Conservation (phyloP, 2,888 invertebrate species). For the Hipparchia sbordonii region DNA sequence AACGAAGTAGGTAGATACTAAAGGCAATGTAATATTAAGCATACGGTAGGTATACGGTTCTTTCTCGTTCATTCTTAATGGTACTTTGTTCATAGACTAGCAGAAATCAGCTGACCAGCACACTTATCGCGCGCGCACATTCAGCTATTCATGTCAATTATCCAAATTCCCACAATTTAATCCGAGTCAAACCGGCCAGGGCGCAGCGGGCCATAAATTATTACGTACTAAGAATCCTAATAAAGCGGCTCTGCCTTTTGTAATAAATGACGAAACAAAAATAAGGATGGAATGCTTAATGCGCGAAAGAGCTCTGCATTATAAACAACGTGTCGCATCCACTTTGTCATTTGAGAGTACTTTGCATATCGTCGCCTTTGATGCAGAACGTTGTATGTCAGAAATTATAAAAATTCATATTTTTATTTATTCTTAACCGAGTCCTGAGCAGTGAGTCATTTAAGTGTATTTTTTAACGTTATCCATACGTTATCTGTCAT, state of each 20-base stretch:
- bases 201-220: constrained; percentile 62
- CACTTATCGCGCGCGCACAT: constrained; percentile 42
- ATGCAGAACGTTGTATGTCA: constrained; percentile 15
- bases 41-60: too few relatives aligned
- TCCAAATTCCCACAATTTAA: constrained; percentile 63
- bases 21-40: too few relatives aligned
- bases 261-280: constrained; percentile 77
- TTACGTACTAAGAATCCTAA: constrained; percentile 75
- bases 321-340: constrained; percentile 46
- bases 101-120: constrained; percentile 48
- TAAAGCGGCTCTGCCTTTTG: constrained; percentile 71
- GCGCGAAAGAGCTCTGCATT: constrained; percentile 51
- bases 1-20: too few relatives aligned
- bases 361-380: constrained; percentile 24
- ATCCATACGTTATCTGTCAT: too few relatives aligned
- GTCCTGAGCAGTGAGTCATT: too few relatives aligned
- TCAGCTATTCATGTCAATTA: constrained; percentile 48
- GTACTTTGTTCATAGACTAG: not conserved
- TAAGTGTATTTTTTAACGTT: too few relatives aligned
- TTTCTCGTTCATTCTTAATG: too few relatives aligned
- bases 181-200: constrained; percentile 58
- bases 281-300: constrained; percentile 73
- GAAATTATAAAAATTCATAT: constrained; percentile 4
- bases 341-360: constrained; percentile 40
- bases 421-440: not conserved